phyloP scores from a whole-genome alignment of 1,140 invertebrate species.

The Colletes gigas region DNA sequence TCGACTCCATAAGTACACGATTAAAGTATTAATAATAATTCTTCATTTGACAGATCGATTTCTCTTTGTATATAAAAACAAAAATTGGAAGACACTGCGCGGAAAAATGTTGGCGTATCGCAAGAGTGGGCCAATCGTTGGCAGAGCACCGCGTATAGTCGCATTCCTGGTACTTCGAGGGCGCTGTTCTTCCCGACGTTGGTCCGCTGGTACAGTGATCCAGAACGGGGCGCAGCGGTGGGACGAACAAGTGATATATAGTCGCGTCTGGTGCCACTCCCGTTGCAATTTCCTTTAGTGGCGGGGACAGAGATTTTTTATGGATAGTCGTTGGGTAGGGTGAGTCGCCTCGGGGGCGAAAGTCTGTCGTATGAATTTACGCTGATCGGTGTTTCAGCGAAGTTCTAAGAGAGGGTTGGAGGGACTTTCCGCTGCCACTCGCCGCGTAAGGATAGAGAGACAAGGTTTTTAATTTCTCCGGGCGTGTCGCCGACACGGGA shows the following conservation, averaged over 20 bases:
- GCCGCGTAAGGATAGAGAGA: background rate
- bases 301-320: slow-evolving; percentile 50
- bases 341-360: slow-evolving; percentile 20
- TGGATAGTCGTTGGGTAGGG: slow-evolving; percentile 33
- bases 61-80: no score
- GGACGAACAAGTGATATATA: slow-evolving; percentile 53
- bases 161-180: background rate
- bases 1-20: no score
- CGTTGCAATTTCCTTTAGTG: slow-evolving; percentile 61
- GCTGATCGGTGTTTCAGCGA: slow-evolving; percentile 52
- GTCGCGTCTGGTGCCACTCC: slow-evolving; percentile 44
- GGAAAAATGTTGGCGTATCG: no score
- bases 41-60: no score
- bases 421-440: background rate
- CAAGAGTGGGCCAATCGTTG: no score
- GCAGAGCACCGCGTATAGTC: background rate
- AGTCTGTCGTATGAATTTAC: slow-evolving; percentile 55
- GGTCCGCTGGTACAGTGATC: slow-evolving; percentile 27
- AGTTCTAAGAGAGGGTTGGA: background rate
- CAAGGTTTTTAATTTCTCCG: slow-evolving; percentile 46
- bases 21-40: no score
- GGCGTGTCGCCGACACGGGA: background rate
- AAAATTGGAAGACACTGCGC: no score
- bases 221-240: slow-evolving; percentile 39
- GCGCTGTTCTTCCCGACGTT: background rate